Evolutionary conservation across 2,797 vertebrate species (phyloP).

Genomic region (Dendrocincla tyrannina): DNA sequence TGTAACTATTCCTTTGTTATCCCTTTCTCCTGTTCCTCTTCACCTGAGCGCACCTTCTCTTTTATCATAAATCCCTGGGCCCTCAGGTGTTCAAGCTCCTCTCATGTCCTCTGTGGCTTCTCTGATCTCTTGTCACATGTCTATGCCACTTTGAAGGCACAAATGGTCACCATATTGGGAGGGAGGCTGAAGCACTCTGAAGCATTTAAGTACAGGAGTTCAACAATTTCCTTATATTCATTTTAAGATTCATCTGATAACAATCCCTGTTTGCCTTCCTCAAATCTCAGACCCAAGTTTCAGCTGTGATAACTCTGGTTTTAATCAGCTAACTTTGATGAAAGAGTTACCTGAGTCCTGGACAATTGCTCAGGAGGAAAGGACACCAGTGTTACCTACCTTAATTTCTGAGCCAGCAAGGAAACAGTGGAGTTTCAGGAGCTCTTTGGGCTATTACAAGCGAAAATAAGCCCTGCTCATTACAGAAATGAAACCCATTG

Average conservation of each 20-base stretch:
- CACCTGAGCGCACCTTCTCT: not conserved
- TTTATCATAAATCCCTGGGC: not conserved
- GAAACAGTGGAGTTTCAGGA: not conserved
- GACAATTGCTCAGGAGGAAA: not conserved
- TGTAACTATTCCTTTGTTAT: not conserved
- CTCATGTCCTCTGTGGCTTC: not conserved
- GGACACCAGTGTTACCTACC: not conserved
- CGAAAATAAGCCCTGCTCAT: not conserved
- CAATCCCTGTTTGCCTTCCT: not conserved
- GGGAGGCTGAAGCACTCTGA: not conserved
- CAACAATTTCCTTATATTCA: not conserved
- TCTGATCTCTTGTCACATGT: not conserved
- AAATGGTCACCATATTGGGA: not conserved
- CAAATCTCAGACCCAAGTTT: not conserved
- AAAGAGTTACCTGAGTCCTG: not conserved
- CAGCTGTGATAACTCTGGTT: not conserved
- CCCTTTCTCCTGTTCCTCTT: not conserved
- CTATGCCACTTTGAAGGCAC: fast-evolving
- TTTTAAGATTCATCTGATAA: not conserved
- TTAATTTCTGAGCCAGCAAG: not conserved
- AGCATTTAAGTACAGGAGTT: not conserved
- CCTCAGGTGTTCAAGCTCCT: not conserved
- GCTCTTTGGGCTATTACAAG: not conserved
- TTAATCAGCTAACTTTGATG: not conserved
- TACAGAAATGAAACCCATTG: not conserved